phyloP scores from a whole-genome alignment of 2,113 vertebrate species.

The Glaucidium brasilianum region DNA sequence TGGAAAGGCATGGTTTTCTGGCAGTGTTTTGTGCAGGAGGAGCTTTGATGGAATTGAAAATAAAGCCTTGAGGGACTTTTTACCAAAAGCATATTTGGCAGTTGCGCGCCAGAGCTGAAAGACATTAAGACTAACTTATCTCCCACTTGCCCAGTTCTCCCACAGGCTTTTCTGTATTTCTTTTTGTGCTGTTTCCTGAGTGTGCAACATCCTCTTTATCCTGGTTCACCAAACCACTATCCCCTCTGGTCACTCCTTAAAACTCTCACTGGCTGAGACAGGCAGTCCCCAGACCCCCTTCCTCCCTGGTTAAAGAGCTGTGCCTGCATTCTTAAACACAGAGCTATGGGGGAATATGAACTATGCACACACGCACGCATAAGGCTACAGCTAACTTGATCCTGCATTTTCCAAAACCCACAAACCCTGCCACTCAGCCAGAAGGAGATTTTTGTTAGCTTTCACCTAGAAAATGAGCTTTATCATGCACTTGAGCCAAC shows the following conservation, averaged over 20 bases:
- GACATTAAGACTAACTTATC: neutral
- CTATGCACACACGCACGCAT: neutral
- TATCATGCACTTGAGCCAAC: neutral
- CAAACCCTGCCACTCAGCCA: neutral
- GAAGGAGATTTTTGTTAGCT: neutral
- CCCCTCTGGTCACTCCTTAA: neutral
- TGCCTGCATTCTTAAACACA: neutral
- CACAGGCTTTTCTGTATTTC: neutral
- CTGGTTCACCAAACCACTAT: neutral
- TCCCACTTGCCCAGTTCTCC: neutral
- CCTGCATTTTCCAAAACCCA: neutral
- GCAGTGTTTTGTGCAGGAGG: neutral
- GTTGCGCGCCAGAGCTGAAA: neutral
- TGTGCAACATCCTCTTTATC: neutral
- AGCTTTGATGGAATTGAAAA: conserved; percentile 31
- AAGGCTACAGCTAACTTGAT: neutral
- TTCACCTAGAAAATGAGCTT: neutral
- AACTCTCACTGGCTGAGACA: neutral
- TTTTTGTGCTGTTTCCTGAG: neutral
- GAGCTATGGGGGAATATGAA: neutral
- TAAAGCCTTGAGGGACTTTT: conserved; percentile 1
- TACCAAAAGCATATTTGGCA: conserved; percentile 6
- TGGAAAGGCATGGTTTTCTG: conserved; percentile 11
- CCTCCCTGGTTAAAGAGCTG: neutral
- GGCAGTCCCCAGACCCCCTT: neutral